Evolutionary conservation across 1,140 invertebrate species (phyloP), one percentile per base, ranked within the genome.

Genomic region (Psilanteris sp.): DNA sequence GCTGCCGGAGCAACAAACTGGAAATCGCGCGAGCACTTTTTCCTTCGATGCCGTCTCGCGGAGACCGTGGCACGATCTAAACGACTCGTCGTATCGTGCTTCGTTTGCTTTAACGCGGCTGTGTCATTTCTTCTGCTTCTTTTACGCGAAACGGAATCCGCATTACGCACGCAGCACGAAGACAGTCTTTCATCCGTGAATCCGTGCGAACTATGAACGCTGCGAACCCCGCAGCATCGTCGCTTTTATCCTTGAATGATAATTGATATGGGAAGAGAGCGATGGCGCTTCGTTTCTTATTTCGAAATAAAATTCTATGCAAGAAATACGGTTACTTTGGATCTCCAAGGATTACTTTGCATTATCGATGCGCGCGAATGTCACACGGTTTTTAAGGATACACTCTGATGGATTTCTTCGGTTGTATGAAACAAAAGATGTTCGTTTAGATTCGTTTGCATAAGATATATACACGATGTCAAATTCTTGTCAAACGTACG

Each of bases 201-300:
- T 39, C 4, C 44, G 22, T 10, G 39, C n/a, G 27, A 59, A 26
- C 15, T 31, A 4, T n/a, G 16, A 16, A 32, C 29, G 14, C 22
- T 27, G 11, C 11, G 37, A 36, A 24, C 15, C 13, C 22, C 16
- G 13, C 31, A 26, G 9, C 13, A 16, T 8, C 24, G 9, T 3
- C 26, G 32, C 27, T 24, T 70, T 70, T 70, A 70, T 59, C 52
- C 66, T 70, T 70, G 52, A 70, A 70, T 20, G 66, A 70, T 70
- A 70, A 70, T 70, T 70, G 66, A 70, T 54, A 70, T 61, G 66
- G 43, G 64, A 57, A 57, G 10, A 16, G 29, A 44, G 34, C 66
- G 54, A 27, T 36, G 54, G 34, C 8, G 32, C 10, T 41, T 16
- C 48, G 18, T 26, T 43, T 32, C 22, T 10, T 41, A 39, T 39